These are phyloP conservation scores for Picus viridis DNA, from an alignment of 2,797 vertebrate species.

Conservation along the genomic window DNA sequence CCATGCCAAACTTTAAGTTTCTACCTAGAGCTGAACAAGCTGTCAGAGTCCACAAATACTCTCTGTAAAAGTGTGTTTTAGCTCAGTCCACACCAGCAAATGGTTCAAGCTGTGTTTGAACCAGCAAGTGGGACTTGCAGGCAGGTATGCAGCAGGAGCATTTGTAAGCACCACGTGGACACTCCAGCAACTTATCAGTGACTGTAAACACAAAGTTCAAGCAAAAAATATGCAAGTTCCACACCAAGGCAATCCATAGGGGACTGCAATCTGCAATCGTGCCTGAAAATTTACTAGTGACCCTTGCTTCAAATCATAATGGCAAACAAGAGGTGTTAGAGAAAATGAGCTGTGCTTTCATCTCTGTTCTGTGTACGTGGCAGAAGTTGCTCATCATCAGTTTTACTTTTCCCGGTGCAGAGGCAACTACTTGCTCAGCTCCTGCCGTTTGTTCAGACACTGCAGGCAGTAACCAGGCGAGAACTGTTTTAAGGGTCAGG, in stretches of 20 bases:
- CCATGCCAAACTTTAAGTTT: conserved; percentile 38
- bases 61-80: background rate
- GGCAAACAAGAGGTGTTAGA: background rate
- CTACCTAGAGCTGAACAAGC: conserved; percentile 27
- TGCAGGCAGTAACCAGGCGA: background rate
- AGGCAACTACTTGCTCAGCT: background rate
- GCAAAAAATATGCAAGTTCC: background rate
- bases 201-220: background rate
- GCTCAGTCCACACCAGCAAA: background rate
- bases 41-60: background rate
- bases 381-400: background rate
- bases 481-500: background rate
- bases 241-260: background rate
- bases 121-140: background rate
- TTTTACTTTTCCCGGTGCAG: background rate
- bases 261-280: background rate
- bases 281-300: background rate
- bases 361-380: background rate
- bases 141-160: background rate
- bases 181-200: background rate
- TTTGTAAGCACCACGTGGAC: background rate
- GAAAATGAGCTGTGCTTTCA: conserved; percentile 1
- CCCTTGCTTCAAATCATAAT: background rate
- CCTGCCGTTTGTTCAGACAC: background rate
- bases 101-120: background rate